Conservation (phyloP, 2,888 invertebrate genomes). For the Sinotaia quadrata region DNA sequence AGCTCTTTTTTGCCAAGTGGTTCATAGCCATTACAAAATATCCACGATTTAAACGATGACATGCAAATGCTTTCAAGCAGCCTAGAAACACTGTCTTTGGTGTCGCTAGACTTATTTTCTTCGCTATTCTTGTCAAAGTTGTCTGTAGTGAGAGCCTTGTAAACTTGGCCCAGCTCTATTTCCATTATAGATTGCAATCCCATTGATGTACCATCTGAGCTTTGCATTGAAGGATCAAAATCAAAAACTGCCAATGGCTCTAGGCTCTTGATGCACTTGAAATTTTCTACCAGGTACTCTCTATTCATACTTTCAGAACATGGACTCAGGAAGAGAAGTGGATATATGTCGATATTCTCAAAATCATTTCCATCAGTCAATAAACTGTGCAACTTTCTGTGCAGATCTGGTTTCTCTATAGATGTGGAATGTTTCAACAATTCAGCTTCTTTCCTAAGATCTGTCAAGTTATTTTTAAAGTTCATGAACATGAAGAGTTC, state of each 20-base stretch:
- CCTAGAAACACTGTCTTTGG: constrained; percentile 8
- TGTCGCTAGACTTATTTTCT: constrained; percentile 33
- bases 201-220: constrained; percentile 24
- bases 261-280: constrained; percentile 39
- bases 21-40: constrained; percentile 54
- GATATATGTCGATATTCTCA: constrained; percentile 36
- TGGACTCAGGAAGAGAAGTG: constrained; percentile 39
- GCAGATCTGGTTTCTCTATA: constrained; percentile 27
- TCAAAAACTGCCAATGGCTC: constrained; percentile 46
- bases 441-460: constrained; percentile 26
- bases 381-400: constrained; percentile 37
- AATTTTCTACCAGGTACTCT: constrained; percentile 28
- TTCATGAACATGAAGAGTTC: constrained; percentile 29
- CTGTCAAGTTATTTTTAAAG: constrained; percentile 17
- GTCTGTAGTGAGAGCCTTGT: constrained; percentile 42
- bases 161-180: constrained; percentile 26
- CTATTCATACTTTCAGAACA: constrained; percentile 29
- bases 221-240: constrained; percentile 33
- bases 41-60: constrained; percentile 43
- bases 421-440: background rate
- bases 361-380: constrained; percentile 37
- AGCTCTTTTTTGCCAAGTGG: constrained; percentile 28
- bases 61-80: constrained; percentile 41
- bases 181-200: constrained; percentile 38
- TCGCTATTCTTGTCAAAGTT: constrained; percentile 40